These are phyloP conservation scores for Eciton burchellii DNA, from an alignment of 1,140 invertebrate genomes.

Conservation along the genomic window DNA sequence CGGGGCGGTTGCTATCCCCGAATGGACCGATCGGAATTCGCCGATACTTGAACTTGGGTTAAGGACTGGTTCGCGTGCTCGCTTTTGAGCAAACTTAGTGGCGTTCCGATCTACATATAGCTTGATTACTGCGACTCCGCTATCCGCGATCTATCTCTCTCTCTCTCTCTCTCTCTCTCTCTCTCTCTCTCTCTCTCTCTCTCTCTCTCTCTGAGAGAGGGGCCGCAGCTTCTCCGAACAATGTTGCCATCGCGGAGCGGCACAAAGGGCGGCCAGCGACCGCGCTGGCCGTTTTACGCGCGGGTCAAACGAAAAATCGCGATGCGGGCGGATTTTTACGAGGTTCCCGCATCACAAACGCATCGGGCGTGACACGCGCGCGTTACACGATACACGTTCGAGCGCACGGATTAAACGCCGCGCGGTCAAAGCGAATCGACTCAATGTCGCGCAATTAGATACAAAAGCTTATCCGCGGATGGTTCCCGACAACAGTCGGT, in stretches of 20 bases:
- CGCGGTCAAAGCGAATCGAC: no score
- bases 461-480: no score
- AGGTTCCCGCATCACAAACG: not conserved
- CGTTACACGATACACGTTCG: no score
- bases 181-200: constrained; percentile 40
- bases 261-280: not conserved
- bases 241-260: constrained; percentile 3
- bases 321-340: not conserved
- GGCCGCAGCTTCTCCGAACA: not conserved
- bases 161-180: constrained; percentile 39
- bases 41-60: constrained; percentile 51
- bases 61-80: constrained; percentile 34
- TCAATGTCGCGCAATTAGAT: no score
- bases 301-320: not conserved
- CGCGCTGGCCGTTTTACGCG: not conserved
- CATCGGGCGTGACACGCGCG: not conserved
- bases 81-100: constrained; percentile 54
- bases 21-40: constrained; percentile 38
- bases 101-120: constrained; percentile 27
- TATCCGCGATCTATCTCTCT: constrained; percentile 33
- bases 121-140: constrained; percentile 31
- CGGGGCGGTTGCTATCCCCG: not conserved
- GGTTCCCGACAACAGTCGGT: not conserved
- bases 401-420: no score
- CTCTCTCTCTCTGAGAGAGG: constrained; percentile 26